These are phyloP conservation scores for Caenorhabditis sinica DNA, from an alignment of 2,888 invertebrate species.

Conservation along the genomic window DNA sequence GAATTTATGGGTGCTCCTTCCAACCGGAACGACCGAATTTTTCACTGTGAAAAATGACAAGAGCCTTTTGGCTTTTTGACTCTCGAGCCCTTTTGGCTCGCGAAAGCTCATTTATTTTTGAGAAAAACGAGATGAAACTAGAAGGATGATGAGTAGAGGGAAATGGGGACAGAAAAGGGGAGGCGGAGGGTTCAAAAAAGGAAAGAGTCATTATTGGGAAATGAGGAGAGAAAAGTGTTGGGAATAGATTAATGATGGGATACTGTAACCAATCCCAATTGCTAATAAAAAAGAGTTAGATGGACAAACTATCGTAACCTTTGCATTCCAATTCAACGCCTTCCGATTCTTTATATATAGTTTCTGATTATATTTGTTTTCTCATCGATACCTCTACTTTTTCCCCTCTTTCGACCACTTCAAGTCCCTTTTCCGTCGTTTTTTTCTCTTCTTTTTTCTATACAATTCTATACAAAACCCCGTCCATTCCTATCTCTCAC, in stretches of 20 bases:
- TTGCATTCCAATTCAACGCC: too few species aligned
- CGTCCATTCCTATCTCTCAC: constrained; percentile 25
- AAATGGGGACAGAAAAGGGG: background rate
- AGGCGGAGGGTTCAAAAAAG: background rate
- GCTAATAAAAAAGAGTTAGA: too few species aligned
- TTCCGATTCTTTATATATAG: too few species aligned
- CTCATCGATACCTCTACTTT: background rate
- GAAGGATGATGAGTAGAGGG: constrained; percentile 13
- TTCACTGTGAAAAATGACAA: constrained; percentile 58
- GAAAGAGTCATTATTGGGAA: background rate
- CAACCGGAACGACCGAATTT: constrained; percentile 58
- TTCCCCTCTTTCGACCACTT: background rate
- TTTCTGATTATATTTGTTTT: background rate
- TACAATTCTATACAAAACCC: constrained; percentile 20
- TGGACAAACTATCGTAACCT: too few species aligned
- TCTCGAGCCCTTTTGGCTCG: background rate
- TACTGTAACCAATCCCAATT: too few species aligned
- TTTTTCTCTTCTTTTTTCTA: background rate
- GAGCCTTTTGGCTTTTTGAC: constrained; percentile 5
- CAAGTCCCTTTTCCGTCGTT: constrained; percentile 4
- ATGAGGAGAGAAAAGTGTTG: too few species aligned
- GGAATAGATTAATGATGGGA: too few species aligned
- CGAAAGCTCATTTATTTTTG: constrained; percentile 43
- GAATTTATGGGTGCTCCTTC: constrained; percentile 47
- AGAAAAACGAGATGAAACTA: background rate